Percentiles rank a stretch among this genome's conserved stretches.
Conservation (phyloP, 2,888 invertebrate genomes). For the Phytoseiulus persimilis region DNA sequence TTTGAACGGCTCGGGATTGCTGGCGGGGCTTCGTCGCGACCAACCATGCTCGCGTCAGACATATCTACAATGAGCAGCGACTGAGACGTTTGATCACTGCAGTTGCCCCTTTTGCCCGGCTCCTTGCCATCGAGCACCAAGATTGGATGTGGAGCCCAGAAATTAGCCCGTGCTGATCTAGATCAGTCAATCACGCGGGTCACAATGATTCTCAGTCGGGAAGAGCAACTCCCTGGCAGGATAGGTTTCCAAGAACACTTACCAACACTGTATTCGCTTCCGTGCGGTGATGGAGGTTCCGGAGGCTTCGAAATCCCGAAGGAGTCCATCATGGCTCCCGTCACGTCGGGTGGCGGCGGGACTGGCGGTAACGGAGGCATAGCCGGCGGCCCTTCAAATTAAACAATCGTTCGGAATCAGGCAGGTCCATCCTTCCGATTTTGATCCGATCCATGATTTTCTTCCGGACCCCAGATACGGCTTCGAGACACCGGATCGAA, state of each 20-base stretch:
- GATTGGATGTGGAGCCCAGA: no score
- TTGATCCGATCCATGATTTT: no score
- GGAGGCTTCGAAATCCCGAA: background rate
- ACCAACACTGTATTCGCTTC: slow-evolving; percentile 34
- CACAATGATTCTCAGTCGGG: no score
- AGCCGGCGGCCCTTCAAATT: background rate
- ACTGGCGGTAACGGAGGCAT: slow-evolving; percentile 22
- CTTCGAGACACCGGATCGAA: no score
- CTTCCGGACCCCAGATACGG: no score
- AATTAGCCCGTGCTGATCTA: no score
- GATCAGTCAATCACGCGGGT: no score
- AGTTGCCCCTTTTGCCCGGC: no score
- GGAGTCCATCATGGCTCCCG: slow-evolving; percentile 6
- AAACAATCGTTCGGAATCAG: background rate
- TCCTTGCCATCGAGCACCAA: no score
- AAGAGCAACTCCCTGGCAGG: background rate
- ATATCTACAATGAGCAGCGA: slow-evolving; percentile 12
- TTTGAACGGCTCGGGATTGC: background rate
- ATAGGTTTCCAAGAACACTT: background rate
- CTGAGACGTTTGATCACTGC: no score
- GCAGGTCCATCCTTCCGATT: no score
- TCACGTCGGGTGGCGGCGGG: slow-evolving; percentile 26
- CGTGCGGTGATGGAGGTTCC: slow-evolving; percentile 32
- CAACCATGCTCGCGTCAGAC: slow-evolving; percentile 24
- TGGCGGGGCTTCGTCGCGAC: slow-evolving; percentile 16